These are phyloP conservation scores for Blastomussa wellsi DNA, from an alignment of 92 coral and sea anemone species.

Conservation along the genomic window DNA sequence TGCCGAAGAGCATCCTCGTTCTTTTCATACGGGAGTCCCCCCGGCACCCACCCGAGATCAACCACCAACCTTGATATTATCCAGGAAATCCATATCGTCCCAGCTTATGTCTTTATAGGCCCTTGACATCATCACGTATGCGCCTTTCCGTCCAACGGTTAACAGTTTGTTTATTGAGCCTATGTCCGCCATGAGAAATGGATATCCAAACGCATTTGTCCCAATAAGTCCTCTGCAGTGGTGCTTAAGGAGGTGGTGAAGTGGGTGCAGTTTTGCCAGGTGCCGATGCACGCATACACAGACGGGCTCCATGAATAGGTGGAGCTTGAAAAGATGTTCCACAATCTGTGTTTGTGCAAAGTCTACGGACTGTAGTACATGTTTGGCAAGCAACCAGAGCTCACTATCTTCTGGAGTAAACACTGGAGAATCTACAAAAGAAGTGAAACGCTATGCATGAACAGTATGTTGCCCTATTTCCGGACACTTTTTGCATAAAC, in stretches of 20 bases:
- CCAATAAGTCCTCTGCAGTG: constrained; percentile 74
- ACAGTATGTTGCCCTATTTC: no score
- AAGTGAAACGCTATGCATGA: neutral
- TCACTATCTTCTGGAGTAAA: constrained; percentile 76
- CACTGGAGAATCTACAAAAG: constrained; percentile 62
- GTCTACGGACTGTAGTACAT: constrained; percentile 71
- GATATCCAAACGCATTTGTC: constrained; percentile 62
- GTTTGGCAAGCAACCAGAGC: constrained; percentile 76
- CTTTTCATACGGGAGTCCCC: no score
- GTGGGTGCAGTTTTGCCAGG: constrained; percentile 61
- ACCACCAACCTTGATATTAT: constrained; percentile 51
- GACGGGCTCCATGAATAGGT: constrained; percentile 71
- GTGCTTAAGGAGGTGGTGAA: constrained; percentile 62
- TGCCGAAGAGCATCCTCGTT: no score
- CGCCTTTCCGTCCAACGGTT: constrained; percentile 57
- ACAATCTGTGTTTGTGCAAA: constrained; percentile 57
- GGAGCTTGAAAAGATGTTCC: constrained; percentile 76
- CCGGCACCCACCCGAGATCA: no score
- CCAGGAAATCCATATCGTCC: constrained; percentile 55
- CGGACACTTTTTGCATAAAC: no score
- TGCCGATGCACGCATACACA: constrained; percentile 72
- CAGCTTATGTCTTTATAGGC: constrained; percentile 48
- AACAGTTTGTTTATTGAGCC: constrained; percentile 65
- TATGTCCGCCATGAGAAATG: constrained; percentile 23
- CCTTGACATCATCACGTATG: constrained; percentile 46